Conservation (phyloP, 2,113 vertebrate species). For the Strix aluco region DNA sequence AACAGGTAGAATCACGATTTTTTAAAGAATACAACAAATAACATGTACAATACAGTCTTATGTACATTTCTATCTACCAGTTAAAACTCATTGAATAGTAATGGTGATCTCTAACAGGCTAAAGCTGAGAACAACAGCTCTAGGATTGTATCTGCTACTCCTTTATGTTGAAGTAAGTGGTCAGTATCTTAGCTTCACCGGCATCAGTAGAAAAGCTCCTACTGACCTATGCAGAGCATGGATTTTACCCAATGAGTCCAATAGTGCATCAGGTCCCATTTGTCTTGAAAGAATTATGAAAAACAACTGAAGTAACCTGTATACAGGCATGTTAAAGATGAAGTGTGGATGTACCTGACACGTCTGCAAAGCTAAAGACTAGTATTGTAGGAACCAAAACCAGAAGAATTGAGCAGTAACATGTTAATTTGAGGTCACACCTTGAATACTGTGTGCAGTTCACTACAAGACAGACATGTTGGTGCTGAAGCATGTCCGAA, state of each 20-base stretch:
- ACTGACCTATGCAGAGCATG: not conserved
- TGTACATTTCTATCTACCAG: rapidly evolving
- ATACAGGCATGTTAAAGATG: not conserved
- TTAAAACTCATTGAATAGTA: not conserved
- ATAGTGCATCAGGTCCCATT: not conserved
- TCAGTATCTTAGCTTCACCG: not conserved
- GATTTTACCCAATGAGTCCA: constrained; percentile 12
- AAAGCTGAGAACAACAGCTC: not conserved
- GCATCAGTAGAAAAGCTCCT: not conserved
- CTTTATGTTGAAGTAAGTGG: not conserved
- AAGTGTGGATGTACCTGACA: not conserved
- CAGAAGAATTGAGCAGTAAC: not conserved
- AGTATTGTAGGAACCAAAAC: not conserved
- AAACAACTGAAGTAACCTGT: not conserved
- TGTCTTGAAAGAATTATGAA: not conserved
- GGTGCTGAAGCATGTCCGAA: not conserved
- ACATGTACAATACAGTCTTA: not conserved
- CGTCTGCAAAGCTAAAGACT: not conserved
- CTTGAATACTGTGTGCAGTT: not conserved
- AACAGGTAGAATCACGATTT: not conserved
- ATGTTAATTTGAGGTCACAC: not conserved
- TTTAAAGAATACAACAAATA: not conserved
- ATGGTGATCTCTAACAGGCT: not conserved
- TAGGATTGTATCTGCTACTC: not conserved
- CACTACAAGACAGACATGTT: too few relatives aligned